Conservation (phyloP, 2,113 vertebrate genomes). For the Pelvicachromis taeniatus region DNA sequence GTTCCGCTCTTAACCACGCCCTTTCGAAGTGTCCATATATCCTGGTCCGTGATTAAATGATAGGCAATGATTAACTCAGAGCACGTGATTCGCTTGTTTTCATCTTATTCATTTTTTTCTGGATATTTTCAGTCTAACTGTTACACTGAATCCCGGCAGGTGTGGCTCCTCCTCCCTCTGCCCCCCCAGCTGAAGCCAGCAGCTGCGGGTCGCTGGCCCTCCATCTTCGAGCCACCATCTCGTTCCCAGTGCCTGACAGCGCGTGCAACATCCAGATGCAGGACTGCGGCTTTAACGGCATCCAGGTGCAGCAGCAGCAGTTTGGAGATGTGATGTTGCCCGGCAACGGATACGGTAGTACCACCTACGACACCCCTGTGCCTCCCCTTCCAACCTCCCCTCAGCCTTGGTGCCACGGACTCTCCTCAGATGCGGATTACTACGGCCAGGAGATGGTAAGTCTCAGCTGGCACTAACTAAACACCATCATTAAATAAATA, state of each 20-base stretch:
- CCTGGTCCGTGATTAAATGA: not conserved
- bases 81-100: not conserved
- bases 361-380: constrained; percentile 40
- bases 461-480: not conserved
- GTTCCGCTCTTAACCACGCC: not conserved
- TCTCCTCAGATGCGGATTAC: constrained; percentile 74
- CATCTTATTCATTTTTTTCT: not conserved
- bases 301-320: constrained; percentile 54
- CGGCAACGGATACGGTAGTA: constrained; percentile 45
- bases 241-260: constrained; percentile 56
- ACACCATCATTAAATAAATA: fast-evolving
- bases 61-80: not conserved
- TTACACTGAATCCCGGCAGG: constrained; percentile 38
- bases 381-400: constrained; percentile 26
- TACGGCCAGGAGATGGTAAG: constrained; percentile 82
- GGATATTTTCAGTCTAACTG: not conserved
- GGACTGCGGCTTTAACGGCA: not conserved
- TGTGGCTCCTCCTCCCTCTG: constrained; percentile 62
- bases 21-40: not conserved
- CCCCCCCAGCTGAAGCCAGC: not conserved
- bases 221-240: constrained; percentile 48
- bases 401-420: constrained; percentile 67
- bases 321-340: constrained; percentile 74
- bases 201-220: constrained; percentile 57
- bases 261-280: constrained; percentile 67